A percentile compares a stretch with the other conserved stretches of the same genome.
phyloP scores from a whole-genome alignment of 2,888 invertebrate species.

The Lymantria monacha region DNA sequence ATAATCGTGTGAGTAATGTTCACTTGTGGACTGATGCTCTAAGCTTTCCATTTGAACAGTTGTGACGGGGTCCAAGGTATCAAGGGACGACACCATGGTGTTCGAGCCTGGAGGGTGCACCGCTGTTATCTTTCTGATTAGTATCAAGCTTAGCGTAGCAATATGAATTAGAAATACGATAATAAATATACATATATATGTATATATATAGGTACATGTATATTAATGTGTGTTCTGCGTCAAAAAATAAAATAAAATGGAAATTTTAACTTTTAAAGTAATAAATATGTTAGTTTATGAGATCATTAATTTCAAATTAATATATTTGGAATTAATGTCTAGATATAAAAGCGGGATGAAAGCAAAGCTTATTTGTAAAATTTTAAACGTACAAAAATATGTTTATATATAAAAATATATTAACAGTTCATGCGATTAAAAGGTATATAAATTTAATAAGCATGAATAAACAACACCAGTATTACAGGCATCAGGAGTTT shows the following conservation, averaged over 20 bases:
- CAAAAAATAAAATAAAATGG: too few relatives aligned
- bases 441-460: not conserved
- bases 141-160: slow-evolving; percentile 72
- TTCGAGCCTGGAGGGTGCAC: slow-evolving; percentile 86
- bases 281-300: not conserved
- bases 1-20: slow-evolving; percentile 70
- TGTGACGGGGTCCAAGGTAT: slow-evolving; percentile 84
- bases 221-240: not conserved
- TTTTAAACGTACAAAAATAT: slow-evolving; percentile 31
- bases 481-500: too few relatives aligned
- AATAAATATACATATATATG: slow-evolving; percentile 2
- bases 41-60: slow-evolving; percentile 75
- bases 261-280: too few relatives aligned
- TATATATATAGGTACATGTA: too few relatives aligned
- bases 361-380: slow-evolving; percentile 40
- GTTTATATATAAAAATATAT: slow-evolving; percentile 12
- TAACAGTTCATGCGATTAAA: slow-evolving; percentile 8
- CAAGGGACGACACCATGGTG: slow-evolving; percentile 90
- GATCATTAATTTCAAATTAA: not conserved
- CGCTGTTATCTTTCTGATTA: slow-evolving; percentile 80
- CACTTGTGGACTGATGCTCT: slow-evolving; percentile 72
- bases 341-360: slow-evolving; percentile 42
- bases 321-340: slow-evolving; percentile 4
- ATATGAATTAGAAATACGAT: slow-evolving; percentile 23
- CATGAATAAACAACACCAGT: too few relatives aligned